Evolutionary conservation across 2,797 vertebrate species (phyloP).

Genomic region (Lithobates pipiens): DNA sequence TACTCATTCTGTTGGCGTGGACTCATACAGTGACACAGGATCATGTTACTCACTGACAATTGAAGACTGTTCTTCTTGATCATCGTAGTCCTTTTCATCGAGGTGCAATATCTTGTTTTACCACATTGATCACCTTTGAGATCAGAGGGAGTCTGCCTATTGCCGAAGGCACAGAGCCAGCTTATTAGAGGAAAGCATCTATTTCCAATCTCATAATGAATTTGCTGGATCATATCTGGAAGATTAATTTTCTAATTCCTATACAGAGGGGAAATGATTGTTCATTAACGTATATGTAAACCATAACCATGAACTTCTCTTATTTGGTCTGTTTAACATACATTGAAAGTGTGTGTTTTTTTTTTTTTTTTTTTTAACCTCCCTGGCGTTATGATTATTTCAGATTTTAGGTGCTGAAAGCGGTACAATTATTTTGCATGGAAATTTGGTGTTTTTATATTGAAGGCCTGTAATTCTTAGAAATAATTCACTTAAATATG

Average conservation of each 20-base stretch:
- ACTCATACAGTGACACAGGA: conserved; percentile 19
- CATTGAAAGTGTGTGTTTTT: too few species aligned
- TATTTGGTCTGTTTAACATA: too few species aligned
- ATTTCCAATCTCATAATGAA: not conserved
- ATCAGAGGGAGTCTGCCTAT: not conserved
- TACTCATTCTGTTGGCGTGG: conserved; percentile 34
- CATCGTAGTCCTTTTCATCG: not conserved
- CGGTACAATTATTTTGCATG: too few species aligned
- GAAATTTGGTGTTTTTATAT: too few species aligned
- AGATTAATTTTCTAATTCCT: not conserved
- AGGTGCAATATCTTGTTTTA: not conserved
- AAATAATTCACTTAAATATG: too few species aligned
- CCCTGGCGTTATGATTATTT: too few species aligned
- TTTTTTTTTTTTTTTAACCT: too few species aligned
- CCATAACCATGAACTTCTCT: too few species aligned
- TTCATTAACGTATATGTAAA: too few species aligned
- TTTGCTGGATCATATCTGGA: not conserved
- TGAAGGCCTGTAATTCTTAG: too few species aligned
- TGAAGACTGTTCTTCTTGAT: not conserved
- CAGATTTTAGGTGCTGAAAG: too few species aligned
- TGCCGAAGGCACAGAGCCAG: not conserved
- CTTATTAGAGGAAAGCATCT: not conserved
- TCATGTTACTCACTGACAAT: conserved; percentile 41
- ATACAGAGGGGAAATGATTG: not conserved
- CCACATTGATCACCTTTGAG: not conserved